phyloP scores from a whole-genome alignment of 2,113 vertebrate genomes.

The Amphilophus citrinellus region DNA sequence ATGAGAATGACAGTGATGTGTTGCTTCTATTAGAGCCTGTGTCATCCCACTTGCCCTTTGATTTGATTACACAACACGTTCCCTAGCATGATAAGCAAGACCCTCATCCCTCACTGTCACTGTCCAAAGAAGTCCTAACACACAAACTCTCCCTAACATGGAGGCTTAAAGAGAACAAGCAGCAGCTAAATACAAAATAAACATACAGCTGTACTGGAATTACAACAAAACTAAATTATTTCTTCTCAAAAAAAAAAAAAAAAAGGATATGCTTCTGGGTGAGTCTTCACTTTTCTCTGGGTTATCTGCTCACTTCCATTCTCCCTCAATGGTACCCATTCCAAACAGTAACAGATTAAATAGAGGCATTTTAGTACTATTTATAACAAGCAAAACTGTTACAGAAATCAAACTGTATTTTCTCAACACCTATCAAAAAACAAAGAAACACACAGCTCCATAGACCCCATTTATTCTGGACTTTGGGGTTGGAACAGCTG shows the following conservation, averaged over 20 bases:
- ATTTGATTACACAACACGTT: conserved; percentile 55
- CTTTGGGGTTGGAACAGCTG: no score
- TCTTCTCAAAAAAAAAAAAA: neutral
- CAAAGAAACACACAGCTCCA: no score
- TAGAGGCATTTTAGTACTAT: neutral
- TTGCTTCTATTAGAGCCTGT: conserved; percentile 45
- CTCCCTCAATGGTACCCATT: neutral
- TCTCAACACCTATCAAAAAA: no score
- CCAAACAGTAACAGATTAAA: neutral
- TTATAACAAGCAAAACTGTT: no score
- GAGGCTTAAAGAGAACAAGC: neutral
- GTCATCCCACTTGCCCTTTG: conserved; percentile 51
- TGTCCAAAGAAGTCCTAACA: conserved; percentile 15
- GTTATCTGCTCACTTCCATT: neutral
- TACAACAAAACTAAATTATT: neutral
- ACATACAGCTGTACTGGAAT: neutral
- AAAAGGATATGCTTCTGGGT: neutral
- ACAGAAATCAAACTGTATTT: no score
- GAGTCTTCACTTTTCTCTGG: neutral
- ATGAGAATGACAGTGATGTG: conserved; percentile 63
- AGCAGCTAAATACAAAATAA: neutral
- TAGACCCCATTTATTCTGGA: no score
- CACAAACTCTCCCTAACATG: neutral
- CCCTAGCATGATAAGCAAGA: conserved; percentile 34
- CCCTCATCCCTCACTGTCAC: conserved; percentile 53